These are phyloP conservation scores for Heteronetta atricapilla DNA, from an alignment of 2,113 vertebrate genomes.

Conservation along the genomic window DNA sequence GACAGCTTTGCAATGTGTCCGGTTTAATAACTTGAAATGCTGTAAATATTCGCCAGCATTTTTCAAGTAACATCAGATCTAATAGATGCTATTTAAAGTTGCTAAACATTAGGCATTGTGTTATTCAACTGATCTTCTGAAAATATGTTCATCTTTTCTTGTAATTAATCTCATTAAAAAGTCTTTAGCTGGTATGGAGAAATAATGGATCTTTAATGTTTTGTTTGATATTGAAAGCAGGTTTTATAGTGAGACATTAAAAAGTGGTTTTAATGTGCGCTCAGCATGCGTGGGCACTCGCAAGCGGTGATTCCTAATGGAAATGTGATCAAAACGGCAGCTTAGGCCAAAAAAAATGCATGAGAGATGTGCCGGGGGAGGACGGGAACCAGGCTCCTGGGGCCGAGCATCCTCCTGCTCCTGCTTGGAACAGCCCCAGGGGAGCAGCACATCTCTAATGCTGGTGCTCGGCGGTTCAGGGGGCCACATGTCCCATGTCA, in stretches of 20 bases:
- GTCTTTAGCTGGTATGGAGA: slow-evolving; percentile 61
- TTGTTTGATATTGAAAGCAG: slow-evolving; percentile 72
- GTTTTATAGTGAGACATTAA: slow-evolving; percentile 65
- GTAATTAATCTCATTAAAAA: slow-evolving; percentile 73
- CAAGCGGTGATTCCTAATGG: not conserved
- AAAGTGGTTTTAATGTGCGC: slow-evolving; percentile 50
- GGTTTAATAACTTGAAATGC: not conserved
- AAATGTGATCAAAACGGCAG: slow-evolving; percentile 22
- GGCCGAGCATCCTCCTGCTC: not conserved
- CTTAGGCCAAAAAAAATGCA: not conserved
- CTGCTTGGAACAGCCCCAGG: not conserved
- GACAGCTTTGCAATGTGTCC: not conserved
- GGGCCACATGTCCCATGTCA: not conserved
- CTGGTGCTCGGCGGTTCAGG: not conserved
- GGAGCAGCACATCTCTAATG: not conserved
- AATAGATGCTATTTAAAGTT: slow-evolving; percentile 45
- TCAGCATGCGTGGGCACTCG: not conserved
- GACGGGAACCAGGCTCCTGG: not conserved
- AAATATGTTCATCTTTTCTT: slow-evolving; percentile 43
- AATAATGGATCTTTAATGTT: slow-evolving; percentile 74
- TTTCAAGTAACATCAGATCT: slow-evolving; percentile 34
- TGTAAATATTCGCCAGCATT: not conserved
- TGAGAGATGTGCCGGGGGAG: not conserved
- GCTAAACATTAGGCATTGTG: slow-evolving; percentile 15
- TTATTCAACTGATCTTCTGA: slow-evolving; percentile 47